These are phyloP conservation scores for Lithophane socia DNA, from an alignment of 2,888 invertebrate species.

Conservation along the genomic window DNA sequence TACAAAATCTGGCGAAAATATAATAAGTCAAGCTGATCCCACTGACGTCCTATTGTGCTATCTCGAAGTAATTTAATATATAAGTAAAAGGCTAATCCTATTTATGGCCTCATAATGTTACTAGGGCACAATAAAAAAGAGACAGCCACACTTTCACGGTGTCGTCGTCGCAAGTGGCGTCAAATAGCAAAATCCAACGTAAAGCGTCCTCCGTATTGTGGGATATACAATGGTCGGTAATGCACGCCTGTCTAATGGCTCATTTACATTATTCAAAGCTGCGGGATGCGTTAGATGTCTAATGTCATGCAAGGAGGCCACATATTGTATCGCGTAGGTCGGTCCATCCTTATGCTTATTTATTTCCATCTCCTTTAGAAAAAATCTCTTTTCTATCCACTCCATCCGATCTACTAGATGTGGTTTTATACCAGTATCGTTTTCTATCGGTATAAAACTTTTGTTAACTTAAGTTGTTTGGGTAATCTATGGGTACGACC, in stretches of 20 bases:
- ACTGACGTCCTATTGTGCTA: conserved; percentile 43
- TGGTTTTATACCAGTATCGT: conserved; percentile 6
- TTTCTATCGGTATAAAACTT: conserved; percentile 12
- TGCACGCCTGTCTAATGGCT: conserved; percentile 56
- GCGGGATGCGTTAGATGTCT: conserved; percentile 47
- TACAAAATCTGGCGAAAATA: conserved; percentile 12
- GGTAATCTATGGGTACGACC: conserved; percentile 17
- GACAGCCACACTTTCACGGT: conserved; percentile 49
- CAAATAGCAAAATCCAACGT: conserved; percentile 56
- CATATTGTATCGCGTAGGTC: conserved; percentile 19
- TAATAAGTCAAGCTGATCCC: conserved; percentile 44
- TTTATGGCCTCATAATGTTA: conserved; percentile 52
- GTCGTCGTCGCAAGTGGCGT: conserved; percentile 46
- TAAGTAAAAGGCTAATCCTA: conserved; percentile 47
- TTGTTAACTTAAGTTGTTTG: conserved; percentile 13
- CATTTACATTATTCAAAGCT: conserved; percentile 58
- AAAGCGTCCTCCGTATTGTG: conserved; percentile 44
- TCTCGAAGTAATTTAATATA: conserved; percentile 40
- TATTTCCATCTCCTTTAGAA: background rate
- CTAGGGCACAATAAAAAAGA: conserved; percentile 59
- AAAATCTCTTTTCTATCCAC: no score
- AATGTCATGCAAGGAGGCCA: conserved; percentile 51
- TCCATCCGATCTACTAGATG: background rate
- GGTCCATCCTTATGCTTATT: background rate
- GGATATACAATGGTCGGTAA: conserved; percentile 58